These are phyloP conservation scores for Andrena flavipes DNA, from an alignment of 2,888 invertebrate species.

Conservation along the genomic window DNA sequence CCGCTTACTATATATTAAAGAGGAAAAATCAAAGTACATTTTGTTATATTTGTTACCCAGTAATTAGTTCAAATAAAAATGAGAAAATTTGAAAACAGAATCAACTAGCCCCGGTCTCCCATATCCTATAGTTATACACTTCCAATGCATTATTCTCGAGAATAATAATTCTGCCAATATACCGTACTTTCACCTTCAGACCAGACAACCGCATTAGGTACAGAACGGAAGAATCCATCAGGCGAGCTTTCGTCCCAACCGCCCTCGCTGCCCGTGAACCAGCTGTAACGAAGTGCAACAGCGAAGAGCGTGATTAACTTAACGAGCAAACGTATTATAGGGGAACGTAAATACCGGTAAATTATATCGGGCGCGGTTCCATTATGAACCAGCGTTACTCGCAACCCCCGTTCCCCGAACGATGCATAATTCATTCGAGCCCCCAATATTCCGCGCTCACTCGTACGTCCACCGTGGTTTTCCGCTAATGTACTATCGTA, in stretches of 20 bases:
- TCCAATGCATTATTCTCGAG: too few relatives aligned
- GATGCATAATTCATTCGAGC: constrained; percentile 65
- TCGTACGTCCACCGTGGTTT: constrained; percentile 59
- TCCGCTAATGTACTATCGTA: constrained; percentile 68
- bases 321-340: constrained; percentile 57
- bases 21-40: too few relatives aligned
- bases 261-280: not conserved
- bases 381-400: constrained; percentile 60
- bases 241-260: constrained; percentile 12
- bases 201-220: not conserved
- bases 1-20: too few relatives aligned
- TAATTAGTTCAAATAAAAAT: too few relatives aligned
- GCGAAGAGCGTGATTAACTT: constrained; percentile 54
- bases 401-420: constrained; percentile 43
- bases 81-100: too few relatives aligned
- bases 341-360: constrained; percentile 54
- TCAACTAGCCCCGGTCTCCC: too few relatives aligned
- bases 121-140: too few relatives aligned
- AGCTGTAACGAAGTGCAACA: constrained; percentile 21
- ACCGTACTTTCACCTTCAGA: not conserved
- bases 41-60: too few relatives aligned
- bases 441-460: constrained; percentile 55
- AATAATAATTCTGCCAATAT: not conserved
- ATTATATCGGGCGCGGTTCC: constrained; percentile 57
- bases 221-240: constrained; percentile 4